These are phyloP conservation scores for Alethe diademata DNA, from an alignment of 2,113 vertebrate species.

Conservation along the genomic window DNA sequence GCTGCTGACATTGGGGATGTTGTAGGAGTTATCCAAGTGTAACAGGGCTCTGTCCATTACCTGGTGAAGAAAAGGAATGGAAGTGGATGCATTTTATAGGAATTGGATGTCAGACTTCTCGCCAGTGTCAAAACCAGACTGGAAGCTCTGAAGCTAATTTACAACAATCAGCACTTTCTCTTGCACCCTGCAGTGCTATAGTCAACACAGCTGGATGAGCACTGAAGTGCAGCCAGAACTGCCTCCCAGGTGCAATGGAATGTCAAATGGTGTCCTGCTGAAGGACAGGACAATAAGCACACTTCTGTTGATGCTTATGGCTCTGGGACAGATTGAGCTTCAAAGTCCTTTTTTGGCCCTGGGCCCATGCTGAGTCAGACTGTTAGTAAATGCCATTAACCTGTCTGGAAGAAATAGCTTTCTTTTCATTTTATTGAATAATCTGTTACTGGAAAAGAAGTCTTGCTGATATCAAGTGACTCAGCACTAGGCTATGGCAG, in stretches of 20 bases:
- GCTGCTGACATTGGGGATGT: conserved; percentile 84
- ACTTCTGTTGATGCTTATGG: neutral
- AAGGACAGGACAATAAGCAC: neutral
- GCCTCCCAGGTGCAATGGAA: neutral
- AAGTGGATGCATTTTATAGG: neutral
- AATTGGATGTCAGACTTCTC: neutral
- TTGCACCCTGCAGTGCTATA: neutral
- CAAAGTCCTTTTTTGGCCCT: neutral
- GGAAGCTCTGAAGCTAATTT: neutral
- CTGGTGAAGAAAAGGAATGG: conserved; percentile 63
- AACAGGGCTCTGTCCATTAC: conserved; percentile 88
- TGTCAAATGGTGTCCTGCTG: neutral
- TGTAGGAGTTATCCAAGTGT: conserved; percentile 94
- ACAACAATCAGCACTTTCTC: neutral
- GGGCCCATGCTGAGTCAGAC: neutral
- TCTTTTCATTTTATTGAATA: neutral
- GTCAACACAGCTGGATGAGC: neutral
- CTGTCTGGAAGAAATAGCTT: neutral
- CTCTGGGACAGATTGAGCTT: neutral
- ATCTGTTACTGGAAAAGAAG: neutral
- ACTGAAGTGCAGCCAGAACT: neutral
- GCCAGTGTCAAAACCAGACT: neutral
- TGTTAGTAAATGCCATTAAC: neutral
- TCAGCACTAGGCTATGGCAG: neutral
- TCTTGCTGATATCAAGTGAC: neutral